Conservation (phyloP, 2,797 vertebrate species). For the Arremon brunneinucha region DNA sequence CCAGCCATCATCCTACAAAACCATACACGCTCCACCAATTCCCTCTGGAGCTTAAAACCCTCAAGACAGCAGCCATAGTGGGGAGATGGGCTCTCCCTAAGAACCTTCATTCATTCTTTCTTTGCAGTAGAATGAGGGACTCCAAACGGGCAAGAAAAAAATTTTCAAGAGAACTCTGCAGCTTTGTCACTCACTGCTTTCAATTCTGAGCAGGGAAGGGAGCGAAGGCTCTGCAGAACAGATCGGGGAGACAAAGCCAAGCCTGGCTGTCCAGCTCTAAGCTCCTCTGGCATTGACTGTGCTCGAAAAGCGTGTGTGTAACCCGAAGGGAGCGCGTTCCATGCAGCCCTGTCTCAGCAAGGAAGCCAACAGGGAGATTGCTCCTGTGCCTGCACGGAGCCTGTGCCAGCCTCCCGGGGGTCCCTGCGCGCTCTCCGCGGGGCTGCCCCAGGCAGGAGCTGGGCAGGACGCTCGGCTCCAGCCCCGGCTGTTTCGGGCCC, state of each 20-base stretch:
- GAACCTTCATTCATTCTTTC: neutral
- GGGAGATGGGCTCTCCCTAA: neutral
- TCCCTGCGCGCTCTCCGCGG: too few relatives aligned
- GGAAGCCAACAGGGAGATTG: neutral
- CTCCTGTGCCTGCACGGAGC: neutral
- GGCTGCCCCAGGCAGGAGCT: too few relatives aligned
- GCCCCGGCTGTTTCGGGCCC: neutral
- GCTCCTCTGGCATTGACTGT: neutral
- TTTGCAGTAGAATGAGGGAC: neutral
- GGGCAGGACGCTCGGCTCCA: neutral
- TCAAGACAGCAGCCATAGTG: fast-evolving
- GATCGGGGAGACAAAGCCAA: neutral
- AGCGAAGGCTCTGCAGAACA: fast-evolving
- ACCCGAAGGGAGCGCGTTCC: too few relatives aligned
- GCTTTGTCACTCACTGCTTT: neutral
- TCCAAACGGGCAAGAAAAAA: neutral
- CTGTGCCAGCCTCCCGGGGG: neutral
- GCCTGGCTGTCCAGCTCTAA: neutral
- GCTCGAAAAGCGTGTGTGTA: fast-evolving
- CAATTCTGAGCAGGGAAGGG: fast-evolving
- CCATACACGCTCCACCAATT: neutral
- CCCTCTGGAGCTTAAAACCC: neutral
- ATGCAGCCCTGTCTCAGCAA: neutral
- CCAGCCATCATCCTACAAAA: neutral
- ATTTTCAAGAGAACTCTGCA: neutral